These are phyloP conservation scores for Zaprionus capensis DNA, from an alignment of 1,140 invertebrate species.

Conservation along the genomic window DNA sequence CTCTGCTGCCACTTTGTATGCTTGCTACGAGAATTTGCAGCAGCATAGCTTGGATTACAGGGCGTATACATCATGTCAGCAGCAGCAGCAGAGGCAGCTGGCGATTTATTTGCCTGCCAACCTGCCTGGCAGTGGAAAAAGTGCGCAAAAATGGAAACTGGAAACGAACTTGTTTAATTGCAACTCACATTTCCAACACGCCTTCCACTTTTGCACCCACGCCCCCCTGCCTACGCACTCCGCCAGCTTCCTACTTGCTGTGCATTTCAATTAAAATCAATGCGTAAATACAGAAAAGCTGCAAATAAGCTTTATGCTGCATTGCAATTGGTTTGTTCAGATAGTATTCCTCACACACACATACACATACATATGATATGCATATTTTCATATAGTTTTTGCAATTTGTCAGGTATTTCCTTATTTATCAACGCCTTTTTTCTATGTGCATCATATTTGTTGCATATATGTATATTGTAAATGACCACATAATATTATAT, in stretches of 20 bases:
- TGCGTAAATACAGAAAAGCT: conserved; percentile 14
- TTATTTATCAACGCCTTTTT: not conserved
- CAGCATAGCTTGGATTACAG: conserved; percentile 41
- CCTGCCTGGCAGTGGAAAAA: conserved; percentile 4
- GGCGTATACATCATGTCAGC: conserved; percentile 63
- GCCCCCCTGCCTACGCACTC: not conserved
- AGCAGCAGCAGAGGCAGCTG: conserved; percentile 38
- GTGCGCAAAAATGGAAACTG: conserved; percentile 12
- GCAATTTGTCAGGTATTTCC: not conserved
- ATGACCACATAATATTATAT: not conserved
- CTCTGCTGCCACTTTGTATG: conserved; percentile 31
- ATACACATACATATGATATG: not conserved
- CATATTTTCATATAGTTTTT: not conserved
- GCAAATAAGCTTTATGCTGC: conserved; percentile 10
- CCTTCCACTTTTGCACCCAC: not conserved
- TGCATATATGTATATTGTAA: not conserved
- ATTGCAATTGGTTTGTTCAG: not conserved
- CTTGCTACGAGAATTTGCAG: conserved; percentile 7
- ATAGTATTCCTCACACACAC: not conserved
- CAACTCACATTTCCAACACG: conserved; percentile 8
- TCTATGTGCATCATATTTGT: not conserved
- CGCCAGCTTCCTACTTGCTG: conserved; percentile 1
- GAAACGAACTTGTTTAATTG: conserved; percentile 14
- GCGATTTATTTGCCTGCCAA: conserved; percentile 10
- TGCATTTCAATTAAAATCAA: conserved; percentile 41